A percentile compares a stretch with the other conserved stretches of the same genome.
These are phyloP conservation scores for fruit fly (Drosophila melanogaster) DNA, from an alignment of 1,140 invertebrate genomes.

Conservation along the genomic window Release_6_plus_ISO1_MT NT_033777.3:27323001-27323500, in stretches of 20 bases:
- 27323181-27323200: conserved; percentile 4
- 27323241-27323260: conserved; percentile 37
- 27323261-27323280: background rate
- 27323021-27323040: conserved; percentile 32
- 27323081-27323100: conserved; percentile 72
- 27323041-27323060: conserved; percentile 27
- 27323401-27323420: conserved; percentile 7
- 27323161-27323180: background rate
- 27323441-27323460: conserved; percentile 24
- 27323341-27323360: conserved; percentile 6
- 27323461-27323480: conserved; percentile 38
- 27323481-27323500: conserved; percentile 69
- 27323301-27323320: conserved; percentile 20
- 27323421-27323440: conserved; percentile 13
- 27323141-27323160: conserved; percentile 36
- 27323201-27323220: background rate
- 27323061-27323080: conserved; percentile 73
- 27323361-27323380: conserved; percentile 5
- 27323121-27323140: conserved; percentile 16
- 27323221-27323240: conserved; percentile 22
- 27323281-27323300: background rate
- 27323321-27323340: conserved; percentile 1
- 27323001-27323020: conserved; percentile 68
- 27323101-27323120: background rate
- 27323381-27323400: conserved; percentile 18